phyloP scores from a whole-genome alignment of 2,797 vertebrate species.

The Peromyscus nudipes region DNA sequence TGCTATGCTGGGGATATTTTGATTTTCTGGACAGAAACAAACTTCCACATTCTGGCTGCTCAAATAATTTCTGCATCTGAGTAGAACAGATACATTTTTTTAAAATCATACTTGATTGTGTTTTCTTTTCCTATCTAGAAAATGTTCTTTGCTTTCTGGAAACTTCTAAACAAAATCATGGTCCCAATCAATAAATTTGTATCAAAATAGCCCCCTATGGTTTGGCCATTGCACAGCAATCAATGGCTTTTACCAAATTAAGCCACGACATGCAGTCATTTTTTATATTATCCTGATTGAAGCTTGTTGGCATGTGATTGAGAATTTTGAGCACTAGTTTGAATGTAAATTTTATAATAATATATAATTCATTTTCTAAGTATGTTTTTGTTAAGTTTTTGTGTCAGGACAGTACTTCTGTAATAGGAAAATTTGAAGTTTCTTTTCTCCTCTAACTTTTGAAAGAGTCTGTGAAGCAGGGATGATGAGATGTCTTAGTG shows the following conservation, averaged over 20 bases:
- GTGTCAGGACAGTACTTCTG: background rate
- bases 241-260: background rate
- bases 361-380: background rate
- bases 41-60: background rate
- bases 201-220: background rate
- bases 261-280: background rate
- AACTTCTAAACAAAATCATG: background rate
- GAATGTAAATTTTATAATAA: background rate
- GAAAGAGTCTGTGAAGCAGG: background rate
- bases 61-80: background rate
- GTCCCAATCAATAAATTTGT: background rate
- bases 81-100: background rate
- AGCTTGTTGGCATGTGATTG: background rate
- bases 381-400: background rate
- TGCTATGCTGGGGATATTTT: background rate
- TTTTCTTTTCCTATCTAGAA: background rate
- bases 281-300: background rate
- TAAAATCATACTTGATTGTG: background rate
- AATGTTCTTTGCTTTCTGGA: background rate
- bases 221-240: background rate
- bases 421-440: background rate
- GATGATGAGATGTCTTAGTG: background rate
- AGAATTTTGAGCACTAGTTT: background rate
- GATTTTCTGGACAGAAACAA: background rate
- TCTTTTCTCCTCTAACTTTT: background rate